Percentiles rank a stretch among this genome's conserved stretches.
Conservation (phyloP, 2,888 invertebrate species). For the Pristionchus arcanus region DNA sequence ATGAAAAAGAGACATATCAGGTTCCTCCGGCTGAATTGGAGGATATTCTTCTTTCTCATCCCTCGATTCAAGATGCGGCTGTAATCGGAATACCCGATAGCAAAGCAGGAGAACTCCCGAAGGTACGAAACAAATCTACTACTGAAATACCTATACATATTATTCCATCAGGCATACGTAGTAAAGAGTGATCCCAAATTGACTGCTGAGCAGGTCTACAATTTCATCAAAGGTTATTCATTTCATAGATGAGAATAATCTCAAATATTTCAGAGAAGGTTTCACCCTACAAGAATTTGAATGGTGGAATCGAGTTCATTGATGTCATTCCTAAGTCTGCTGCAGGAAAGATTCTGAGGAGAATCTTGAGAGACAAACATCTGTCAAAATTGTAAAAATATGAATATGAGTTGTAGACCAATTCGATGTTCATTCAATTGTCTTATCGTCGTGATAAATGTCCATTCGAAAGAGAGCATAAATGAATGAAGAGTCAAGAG, state of each 20-base stretch:
- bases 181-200: slow-evolving; percentile 56
- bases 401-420: no score
- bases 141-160: neutral
- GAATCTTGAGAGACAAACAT: slow-evolving; percentile 76
- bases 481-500: slow-evolving; percentile 1
- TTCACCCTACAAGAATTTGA: slow-evolving; percentile 87
- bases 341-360: slow-evolving; percentile 88
- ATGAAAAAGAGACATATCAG: slow-evolving; percentile 11
- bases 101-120: slow-evolving; percentile 60
- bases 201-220: slow-evolving; percentile 56
- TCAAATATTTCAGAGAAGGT: slow-evolving; percentile 80
- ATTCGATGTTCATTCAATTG: neutral
- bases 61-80: slow-evolving; percentile 59
- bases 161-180: slow-evolving; percentile 29
- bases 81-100: slow-evolving; percentile 62
- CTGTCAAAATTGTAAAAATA: slow-evolving; percentile 31
- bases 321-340: slow-evolving; percentile 86
- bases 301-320: slow-evolving; percentile 85
- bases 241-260: neutral
- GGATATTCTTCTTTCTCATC: slow-evolving; percentile 63
- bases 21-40: slow-evolving; percentile 65
- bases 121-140: slow-evolving; percentile 52
- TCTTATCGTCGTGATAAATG: slow-evolving; percentile 9
- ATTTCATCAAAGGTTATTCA: slow-evolving; percentile 58
- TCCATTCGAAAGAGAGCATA: neutral